Evolutionary conservation across 2,113 vertebrate species (phyloP), one percentile per base, ranked within the genome.

Genomic region (zebrafish (Danio rerio)): DNA sequence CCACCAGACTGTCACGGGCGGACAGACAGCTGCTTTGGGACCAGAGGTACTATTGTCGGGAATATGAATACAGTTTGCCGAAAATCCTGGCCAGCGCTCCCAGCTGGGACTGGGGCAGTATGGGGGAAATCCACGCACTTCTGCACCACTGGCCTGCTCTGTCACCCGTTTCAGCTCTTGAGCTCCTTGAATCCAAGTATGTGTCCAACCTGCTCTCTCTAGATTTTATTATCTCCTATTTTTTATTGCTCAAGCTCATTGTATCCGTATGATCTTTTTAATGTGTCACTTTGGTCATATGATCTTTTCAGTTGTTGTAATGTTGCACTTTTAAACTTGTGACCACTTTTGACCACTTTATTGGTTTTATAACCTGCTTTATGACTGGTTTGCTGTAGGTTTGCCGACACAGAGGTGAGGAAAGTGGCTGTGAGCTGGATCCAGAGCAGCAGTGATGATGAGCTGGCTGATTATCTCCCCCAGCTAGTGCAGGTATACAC

Each of bases 401-500:
- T 97, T 95, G 95, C 98, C 85, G 97, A 99, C 90, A 96, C 96
- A 83, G 95, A 97, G 85, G 96, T 99, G 73, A 93, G 97, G 81
- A 90, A 82, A 2, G 93, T 94, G 79, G 97, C 97, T 73, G 96
- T 99, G 49, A 91, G 89, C 0, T 99, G 98, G 98, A 96, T 99
- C 10, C 93, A 96, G 81, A 88, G 93, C 45, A 93, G 97, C 89
- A 98, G 93, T 69, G 97, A 99, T 72, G 98, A 99, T 86, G 97
- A 99, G 79, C 90, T 99, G 83, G 92, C 94, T 42, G 97, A 97
- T 87, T 97, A 98, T 86, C 94, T 99, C 53, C 98, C 98, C 65
- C 98, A 99, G 21, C 95, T 99, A 83, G 97, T 99, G 6, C 97
- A 99, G 95, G 98, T 98, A 85, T n/a, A n/a, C n/a, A n/a, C n/a